phyloP scores from a whole-genome alignment of 2,113 vertebrate species.

The Dipodomys ordii region DNA sequence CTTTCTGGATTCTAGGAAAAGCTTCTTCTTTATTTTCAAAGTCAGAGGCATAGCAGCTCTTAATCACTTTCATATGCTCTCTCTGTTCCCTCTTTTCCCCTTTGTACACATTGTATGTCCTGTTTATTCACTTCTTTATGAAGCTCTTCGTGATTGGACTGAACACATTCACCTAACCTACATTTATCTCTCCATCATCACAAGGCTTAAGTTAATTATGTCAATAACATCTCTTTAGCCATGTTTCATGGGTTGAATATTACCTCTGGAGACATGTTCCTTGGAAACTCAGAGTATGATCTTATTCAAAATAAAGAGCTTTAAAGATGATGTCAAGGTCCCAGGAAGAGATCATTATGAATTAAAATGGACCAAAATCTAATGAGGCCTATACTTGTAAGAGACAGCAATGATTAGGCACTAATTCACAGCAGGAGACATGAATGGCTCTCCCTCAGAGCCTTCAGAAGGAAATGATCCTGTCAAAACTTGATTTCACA shows the following conservation, averaged over 20 bases:
- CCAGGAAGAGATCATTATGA: not conserved
- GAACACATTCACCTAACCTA: not conserved
- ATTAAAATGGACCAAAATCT: too few species aligned
- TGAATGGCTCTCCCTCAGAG: not conserved
- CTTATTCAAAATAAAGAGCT: not conserved
- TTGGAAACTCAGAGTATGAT: not conserved
- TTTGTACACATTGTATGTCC: not conserved
- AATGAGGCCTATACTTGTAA: not conserved
- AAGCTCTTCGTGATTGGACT: not conserved
- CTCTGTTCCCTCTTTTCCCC: not conserved
- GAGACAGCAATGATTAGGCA: not conserved
- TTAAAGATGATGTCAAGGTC: not conserved
- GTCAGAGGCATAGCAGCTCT: not conserved
- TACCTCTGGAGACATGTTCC: not conserved
- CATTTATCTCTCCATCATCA: not conserved
- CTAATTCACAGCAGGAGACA: not conserved
- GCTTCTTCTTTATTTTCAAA: not conserved
- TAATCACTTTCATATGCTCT: not conserved
- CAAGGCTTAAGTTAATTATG: not conserved
- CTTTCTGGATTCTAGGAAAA: not conserved
- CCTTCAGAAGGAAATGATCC: not conserved
- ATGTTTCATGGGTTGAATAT: not conserved
- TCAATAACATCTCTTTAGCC: not conserved
- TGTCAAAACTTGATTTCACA: not conserved
- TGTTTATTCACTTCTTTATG: too few species aligned